Evolutionary conservation across 2,888 invertebrate genomes (phyloP), one percentile per base, ranked within the genome.

Genomic region (Leucoma salicis): DNA sequence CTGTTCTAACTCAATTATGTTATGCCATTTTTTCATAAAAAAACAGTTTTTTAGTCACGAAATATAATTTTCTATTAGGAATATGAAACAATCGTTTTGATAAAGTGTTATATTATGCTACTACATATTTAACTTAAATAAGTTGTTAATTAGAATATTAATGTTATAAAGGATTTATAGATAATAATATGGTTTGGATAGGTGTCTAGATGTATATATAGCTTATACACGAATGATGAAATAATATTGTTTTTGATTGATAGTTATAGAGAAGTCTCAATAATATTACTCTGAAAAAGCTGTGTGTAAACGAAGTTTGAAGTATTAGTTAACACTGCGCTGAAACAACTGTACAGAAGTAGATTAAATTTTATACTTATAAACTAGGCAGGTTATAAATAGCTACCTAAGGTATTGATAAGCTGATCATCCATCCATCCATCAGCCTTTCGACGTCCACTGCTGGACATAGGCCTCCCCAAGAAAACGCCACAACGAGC

Each of bases 1-100:
- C 79, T 79, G 77, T 65, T 63, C 48, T 53, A 65, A 68, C 61
- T 66, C 66, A 72, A 76, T 71, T 76, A 71, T 67, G 63, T 67
- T 66, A 70, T 43, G 40, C 53, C 46, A 45, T 49, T 51, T 53
- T 56, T 52, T 50, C 42, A 6, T 55, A 46, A 44, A 47, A 44
- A 57, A 66, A 63, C 58, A 57, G 49, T 58, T 63, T 63, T 66
- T 62, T 38, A 54, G 57, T 59, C 67, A 73, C 64, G 70, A 63
- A 60, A 61, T 55, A 48, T 52, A 55, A 51, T 53, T 51, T 58
- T 65, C 65, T 60, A 49, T 49, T 49, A 49, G 14, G 39, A 44
- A 39, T 41, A 35, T 35, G 35, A 36, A 40, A 47, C 34, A 21
- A 24, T 31, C 21, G 21, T 47, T 43, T 46, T 52, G 44, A 58